Base-by-base conservation (phyloP, 2,113 vertebrate genomes). In the Haemorhous mexicanus region DNA sequence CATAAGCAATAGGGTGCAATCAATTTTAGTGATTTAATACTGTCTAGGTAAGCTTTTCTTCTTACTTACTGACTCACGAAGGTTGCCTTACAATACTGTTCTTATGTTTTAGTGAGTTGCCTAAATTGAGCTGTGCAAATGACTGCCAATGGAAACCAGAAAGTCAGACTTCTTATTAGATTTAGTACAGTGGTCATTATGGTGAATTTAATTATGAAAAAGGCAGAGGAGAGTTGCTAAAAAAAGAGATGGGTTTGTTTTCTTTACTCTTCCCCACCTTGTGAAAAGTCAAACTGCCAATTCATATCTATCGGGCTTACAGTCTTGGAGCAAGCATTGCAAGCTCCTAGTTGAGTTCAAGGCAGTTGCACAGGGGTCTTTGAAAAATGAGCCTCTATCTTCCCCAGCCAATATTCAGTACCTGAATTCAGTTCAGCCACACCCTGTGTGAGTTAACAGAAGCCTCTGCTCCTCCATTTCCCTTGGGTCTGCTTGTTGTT, bases 31-130 rank as follows among this genome's bases (percentile, higher is more conserved):
- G 90, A 96, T 82, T 89, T 92, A 87, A 39, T 68, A 64, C 76
- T 61, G 73, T 78, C 41, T 90, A 84, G 88, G 83, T 90, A 92
- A 84, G 85, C 76, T 88, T 94, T 94, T 93, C 56, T 74, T 90
- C 68, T 68, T 78, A 77, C 44, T 17, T 84, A 84, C 47, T 92
- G 64, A 41, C 73, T 89, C 92, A 89, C 89, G 64, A 81, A 89
- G 56, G 64, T 78, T 90, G 83, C 66, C 68, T 89, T 70, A 46
- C n/a, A 58, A 16, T 91, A 28, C 58, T 28, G 13, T 33, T 89
- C 62, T 44, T 87, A 23, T 64, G 87, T 76, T 64, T 90, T 94
- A 86, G 68, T 90, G 79, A 59, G 59, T 84, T 72, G 72, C 76
- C 44, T 77, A 56, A 77, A 66, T 24, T 5, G 32, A 90, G 64